Base-by-base conservation (phyloP, 2,797 vertebrate genomes). In the Anas bahamensis region DNA sequence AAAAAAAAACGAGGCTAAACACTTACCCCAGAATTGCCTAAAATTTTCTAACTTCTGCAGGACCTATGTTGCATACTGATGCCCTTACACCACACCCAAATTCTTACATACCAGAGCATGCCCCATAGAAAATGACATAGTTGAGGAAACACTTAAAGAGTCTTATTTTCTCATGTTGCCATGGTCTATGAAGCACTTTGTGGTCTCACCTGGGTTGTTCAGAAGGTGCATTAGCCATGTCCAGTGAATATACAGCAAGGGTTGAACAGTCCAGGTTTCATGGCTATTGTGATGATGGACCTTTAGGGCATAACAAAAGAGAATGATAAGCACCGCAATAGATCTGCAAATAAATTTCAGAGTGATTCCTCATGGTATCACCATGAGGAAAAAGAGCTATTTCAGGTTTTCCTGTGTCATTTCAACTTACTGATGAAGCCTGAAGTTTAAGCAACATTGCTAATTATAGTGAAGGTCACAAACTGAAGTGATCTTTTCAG, bases 91-190 rank as follows among this genome's bases (percentile, higher is more conserved):
- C 14, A 39, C 33, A 24, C 6, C 18, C 14, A 15, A 41, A 2
- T 24, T 78, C 71, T 59, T 2, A 0, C 31, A 28, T 8, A 56
- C 10, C 13, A 42, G 17, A 0, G 0, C 17, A 23, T 6, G 15
- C 29, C 35, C 29, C 55, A 2, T 6, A 16, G 16, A 79, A 91
- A 46, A 70, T 22, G 4, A 29, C 13, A 11, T 29, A 39, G 16
- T 11, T 46, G 33, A 53, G 22, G 18, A 26, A 65, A 39, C 7
- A 18, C 6, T 53, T 17, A 42, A 68, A 35, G 13, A 17, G 16
- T 18, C 21, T 75, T 7, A n/a, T 87, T 64, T 78, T 44, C 48
- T 68, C 37, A 44, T 31, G 14, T 31, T 53, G 17, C 6, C 4
- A 0, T 12, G 31, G 16, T 7, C 31, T 75, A 0, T 18, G 37